Evolutionary conservation across 2,113 vertebrate genomes (phyloP), one percentile per base, ranked within the genome.

Genomic region (Anseranas semipalmata): DNA sequence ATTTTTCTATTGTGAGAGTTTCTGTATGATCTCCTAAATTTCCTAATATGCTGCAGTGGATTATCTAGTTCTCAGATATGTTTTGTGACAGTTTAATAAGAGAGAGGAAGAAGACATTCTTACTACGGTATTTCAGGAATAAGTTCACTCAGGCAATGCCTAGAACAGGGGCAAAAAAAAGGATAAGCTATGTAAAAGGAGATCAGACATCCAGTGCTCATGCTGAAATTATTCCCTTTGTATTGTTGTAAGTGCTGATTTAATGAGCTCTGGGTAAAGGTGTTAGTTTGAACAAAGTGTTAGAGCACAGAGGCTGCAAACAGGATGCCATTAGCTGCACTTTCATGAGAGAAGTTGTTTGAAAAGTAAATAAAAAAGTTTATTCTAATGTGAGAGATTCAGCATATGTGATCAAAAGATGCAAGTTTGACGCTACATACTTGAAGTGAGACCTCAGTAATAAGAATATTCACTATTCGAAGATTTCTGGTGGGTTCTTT

Each of bases 91-190:
- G 48, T 68, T 86, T 78, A 91, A 86, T 87, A 74, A 87, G 95
- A 89, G 28, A 86, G 41, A n/a, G 6, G 59, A 95, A 72, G 89
- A 92, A 45, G 39, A 5, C 3, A 43, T 59, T 75, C 86, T 96
- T 93, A 71, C 50, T 82, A 90, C 78, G 95, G 59, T 92, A 76
- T 83, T 83, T 93, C 70, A 96, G 95, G 94, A 95, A 96, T 94
- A 83, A 86, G 85, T 97, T 93, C 85, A n/a, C 68, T 79, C 85
- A 28, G 43, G 67, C 60, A 91, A 68, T 53, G 87, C 85, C 81
- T 70, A 84, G 41, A 93, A 87, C 95, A 91, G 68, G 22, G 66
- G 32, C 0, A 0, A 84, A 74, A 92, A 92, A 77, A 15, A 65
- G 39, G 32, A 93, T 97, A 88, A 88, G 90, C 90, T 84, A 1